Evolutionary conservation across 2,797 vertebrate genomes (phyloP).

Genomic region (Gadopsis marmoratus): DNA sequence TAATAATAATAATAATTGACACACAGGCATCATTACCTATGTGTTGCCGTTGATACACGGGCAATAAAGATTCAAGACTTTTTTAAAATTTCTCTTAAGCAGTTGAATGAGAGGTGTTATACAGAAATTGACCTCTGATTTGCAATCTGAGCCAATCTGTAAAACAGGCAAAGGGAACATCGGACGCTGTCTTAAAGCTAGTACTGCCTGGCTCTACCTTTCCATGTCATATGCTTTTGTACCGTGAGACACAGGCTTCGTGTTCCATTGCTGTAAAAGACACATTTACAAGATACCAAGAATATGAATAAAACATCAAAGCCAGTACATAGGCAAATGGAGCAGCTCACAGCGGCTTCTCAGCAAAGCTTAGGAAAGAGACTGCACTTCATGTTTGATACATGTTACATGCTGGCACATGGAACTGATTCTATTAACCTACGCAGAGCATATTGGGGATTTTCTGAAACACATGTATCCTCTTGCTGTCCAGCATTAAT

Average conservation of each 20-base stretch:
- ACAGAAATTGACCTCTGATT: neutral
- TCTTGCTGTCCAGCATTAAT: slow-evolving; percentile 11
- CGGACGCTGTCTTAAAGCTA: slow-evolving; percentile 12
- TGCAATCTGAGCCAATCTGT: neutral
- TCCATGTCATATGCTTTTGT: slow-evolving; percentile 33
- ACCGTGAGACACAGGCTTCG: slow-evolving; percentile 15
- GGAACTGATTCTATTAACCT: slow-evolving; percentile 44
- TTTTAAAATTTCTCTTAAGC: neutral
- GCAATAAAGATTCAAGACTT: neutral
- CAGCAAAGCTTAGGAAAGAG: slow-evolving; percentile 36
- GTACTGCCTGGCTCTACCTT: slow-evolving; percentile 10
- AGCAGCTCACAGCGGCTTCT: slow-evolving; percentile 46
- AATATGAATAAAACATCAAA: slow-evolving; percentile 76
- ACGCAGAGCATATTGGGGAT: slow-evolving; percentile 30
- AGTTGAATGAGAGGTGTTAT: neutral
- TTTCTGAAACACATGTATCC: slow-evolving; percentile 34
- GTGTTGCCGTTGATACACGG: neutral
- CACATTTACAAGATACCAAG: slow-evolving; percentile 61
- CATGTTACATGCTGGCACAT: slow-evolving; percentile 61
- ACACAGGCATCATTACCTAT: neutral
- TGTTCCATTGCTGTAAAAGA: slow-evolving; percentile 47
- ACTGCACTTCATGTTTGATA: slow-evolving; percentile 69
- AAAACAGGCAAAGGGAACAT: neutral
- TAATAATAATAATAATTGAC: slow-evolving; percentile 1
- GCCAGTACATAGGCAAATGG: slow-evolving; percentile 41